These are phyloP conservation scores for Drosophila ananassae DNA, from an alignment of 1,140 invertebrate genomes.

Conservation along the genomic window DNA sequence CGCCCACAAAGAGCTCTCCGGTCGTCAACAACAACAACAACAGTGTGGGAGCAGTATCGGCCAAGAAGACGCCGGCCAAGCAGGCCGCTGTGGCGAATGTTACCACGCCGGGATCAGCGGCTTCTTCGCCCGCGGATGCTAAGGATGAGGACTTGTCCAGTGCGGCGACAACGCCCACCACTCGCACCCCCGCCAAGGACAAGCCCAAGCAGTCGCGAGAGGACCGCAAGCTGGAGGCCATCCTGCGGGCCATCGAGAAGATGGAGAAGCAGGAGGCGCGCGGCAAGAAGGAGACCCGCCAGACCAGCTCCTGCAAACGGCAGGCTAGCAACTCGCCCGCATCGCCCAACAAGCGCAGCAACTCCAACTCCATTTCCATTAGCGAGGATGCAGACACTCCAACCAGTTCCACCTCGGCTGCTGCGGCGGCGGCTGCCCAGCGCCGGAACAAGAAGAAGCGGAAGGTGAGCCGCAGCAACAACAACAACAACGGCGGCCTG, in stretches of 20 bases:
- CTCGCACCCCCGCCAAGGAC: conserved; percentile 57
- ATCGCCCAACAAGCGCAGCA: conserved; percentile 63
- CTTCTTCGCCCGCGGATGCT: conserved; percentile 15
- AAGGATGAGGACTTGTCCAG: conserved; percentile 27
- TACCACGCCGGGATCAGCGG: conserved; percentile 12
- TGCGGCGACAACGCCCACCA: conserved; percentile 29
- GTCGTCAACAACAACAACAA: conserved; percentile 32
- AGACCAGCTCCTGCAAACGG: conserved; percentile 60
- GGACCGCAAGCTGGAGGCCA: conserved; percentile 98
- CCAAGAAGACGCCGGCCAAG: conserved; percentile 48
- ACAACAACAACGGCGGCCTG: conserved; percentile 46
- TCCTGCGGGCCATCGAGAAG: conserved; percentile 95
- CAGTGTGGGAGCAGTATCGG: conserved; percentile 9
- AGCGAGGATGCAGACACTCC: conserved; percentile 49
- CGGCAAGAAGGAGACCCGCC: conserved; percentile 85
- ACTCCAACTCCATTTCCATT: conserved; percentile 62
- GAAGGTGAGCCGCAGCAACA: conserved; percentile 69
- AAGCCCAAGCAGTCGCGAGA: conserved; percentile 90
- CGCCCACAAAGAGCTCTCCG: conserved; percentile 19
- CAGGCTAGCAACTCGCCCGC: conserved; percentile 68
- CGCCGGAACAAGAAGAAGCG: conserved; percentile 75
- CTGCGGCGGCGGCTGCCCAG: conserved; percentile 14
- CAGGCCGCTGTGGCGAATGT: conserved; percentile 10
- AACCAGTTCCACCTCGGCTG: conserved; percentile 35
- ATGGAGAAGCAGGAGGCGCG: conserved; percentile 91